Evolutionary conservation across 2,113 vertebrate genomes (phyloP), one percentile per base, ranked within the genome.

Genomic region (Cynoglossus semilaevis): DNA sequence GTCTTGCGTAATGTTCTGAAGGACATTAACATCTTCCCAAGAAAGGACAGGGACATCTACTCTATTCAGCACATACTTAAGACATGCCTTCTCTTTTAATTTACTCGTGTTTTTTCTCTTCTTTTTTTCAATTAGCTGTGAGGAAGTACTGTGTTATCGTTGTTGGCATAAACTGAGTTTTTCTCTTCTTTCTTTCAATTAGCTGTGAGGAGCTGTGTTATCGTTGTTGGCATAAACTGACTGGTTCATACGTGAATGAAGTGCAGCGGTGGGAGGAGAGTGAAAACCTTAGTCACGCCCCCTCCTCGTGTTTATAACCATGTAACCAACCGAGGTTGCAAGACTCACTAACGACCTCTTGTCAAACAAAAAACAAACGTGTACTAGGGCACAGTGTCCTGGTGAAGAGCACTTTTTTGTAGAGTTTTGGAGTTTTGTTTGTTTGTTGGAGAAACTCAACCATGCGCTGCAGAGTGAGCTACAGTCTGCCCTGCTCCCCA

Each of bases 401-500:
- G 22, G 2, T 29, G 22, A 29, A 29, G 22, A 29, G 22, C 46
- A 50, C 15, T 17, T 7, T 6, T 3, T 1, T 0, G 3, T 14
- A 55, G 50, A 4, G 1, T 2, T 36, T 22, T 1, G 8, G 2
- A 43, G 36, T 43, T 22, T 43, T 22, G 15, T 40, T 18, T n/a
- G n/a, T 29, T 29, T 29, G 22, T 38, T 15, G 11, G 13, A 38
- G 3, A 15, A 17, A 10, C 8, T 0, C 0, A 0, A 73, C 35
- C 55, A 91, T 91, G 90, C 87, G 87, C 38, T 85, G 84, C 72
- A 85, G 57, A 58, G 80, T 88, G 80, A 87, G 58, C 51, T 90
- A 89, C 77, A 84, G 69, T 9, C 78, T 91, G 7, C 85, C 87
- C 4, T 89, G 74, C 61, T 90, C 88, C 0, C 88, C 87, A 3